Evolutionary conservation across 2,888 invertebrate species (phyloP), one percentile per base, ranked within the genome.

Genomic region (Psylliodes chrysocephalus): DNA sequence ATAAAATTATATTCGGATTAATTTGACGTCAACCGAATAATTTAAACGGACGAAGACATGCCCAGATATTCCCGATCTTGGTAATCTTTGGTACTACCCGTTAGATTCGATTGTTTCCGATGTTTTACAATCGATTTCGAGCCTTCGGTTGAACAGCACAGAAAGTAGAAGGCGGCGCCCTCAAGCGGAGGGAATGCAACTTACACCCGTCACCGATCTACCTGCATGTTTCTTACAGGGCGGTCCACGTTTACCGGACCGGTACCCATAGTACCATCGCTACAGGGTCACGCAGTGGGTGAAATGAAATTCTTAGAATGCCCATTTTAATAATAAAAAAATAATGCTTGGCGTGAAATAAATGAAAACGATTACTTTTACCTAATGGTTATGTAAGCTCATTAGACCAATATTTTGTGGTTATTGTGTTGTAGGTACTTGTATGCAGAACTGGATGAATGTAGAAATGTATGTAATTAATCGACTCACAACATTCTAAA

Each of bases 111-210:
- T 22, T 4, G 3, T n/a, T 2, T 4, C 6, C 22, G 22, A 4
- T 6, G 22, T 22, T 6, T n/a, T 6, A 6, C 1, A 12, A 22
- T 22, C 19, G 53, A 38, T 38, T 25, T 4, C 2, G 18, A n/a
- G 42, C 38, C 25, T 38, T 18, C 63, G 59, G 63, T 60, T 64
- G 64, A 60, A n/a, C 60, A 64, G n/a, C 60, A 56, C 64, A 64
- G 35, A 44, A 46, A 30, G 25, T 52, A 63, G 18, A 57, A 25
- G 59, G 65, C 44, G 60, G 72, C 72, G 73, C 71, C 73, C 71
- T 67, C 73, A 64, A 62, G 70, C 68, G 71, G 72, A 68, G 64
- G 70, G 73, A 73, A 73, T 73, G 69, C 62, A 60, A 69, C 67
- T 68, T 61, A 64, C 66, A 67, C 64, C 66, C 70, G 66, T 71